A percentile compares a stretch with the other conserved stretches of the same genome.
Evolutionary conservation across 1,140 invertebrate genomes (phyloP).

Genomic region (Drosophila mojavensis): DNA sequence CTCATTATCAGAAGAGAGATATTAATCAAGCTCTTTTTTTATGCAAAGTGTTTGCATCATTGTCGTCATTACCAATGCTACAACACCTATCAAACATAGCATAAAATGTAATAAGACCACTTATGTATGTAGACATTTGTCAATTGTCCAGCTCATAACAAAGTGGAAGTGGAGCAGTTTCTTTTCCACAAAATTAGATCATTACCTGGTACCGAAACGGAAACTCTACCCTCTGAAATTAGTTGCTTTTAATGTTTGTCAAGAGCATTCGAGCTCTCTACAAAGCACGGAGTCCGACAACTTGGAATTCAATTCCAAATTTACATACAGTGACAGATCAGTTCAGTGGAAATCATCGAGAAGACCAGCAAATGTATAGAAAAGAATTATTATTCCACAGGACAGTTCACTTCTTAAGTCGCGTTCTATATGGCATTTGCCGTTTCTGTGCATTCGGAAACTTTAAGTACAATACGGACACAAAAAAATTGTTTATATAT

Average conservation of each 20-base stretch:
- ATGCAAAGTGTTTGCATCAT: background rate
- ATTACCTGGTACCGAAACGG: no score
- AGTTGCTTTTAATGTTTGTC: no score
- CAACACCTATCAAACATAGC: background rate
- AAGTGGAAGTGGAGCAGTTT: no score
- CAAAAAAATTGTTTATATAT: slow-evolving; percentile 2
- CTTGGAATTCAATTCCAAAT: no score
- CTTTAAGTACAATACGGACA: background rate
- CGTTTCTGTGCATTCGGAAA: background rate
- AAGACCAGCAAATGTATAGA: background rate
- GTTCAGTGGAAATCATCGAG: background rate
- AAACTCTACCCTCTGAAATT: no score
- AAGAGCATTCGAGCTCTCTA: no score
- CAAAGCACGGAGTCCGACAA: no score
- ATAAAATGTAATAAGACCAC: background rate
- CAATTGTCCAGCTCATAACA: background rate
- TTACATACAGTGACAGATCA: background rate
- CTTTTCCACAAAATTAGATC: no score
- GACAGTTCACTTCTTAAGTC: background rate
- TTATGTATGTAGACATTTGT: background rate
- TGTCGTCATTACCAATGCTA: background rate
- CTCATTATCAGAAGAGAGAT: slow-evolving; percentile 5
- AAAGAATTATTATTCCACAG: background rate
- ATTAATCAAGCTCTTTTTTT: slow-evolving; percentile 4
- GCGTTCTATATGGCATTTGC: background rate